These are phyloP conservation scores for Butorides virescens DNA, from an alignment of 2,113 vertebrate genomes.

Conservation along the genomic window DNA sequence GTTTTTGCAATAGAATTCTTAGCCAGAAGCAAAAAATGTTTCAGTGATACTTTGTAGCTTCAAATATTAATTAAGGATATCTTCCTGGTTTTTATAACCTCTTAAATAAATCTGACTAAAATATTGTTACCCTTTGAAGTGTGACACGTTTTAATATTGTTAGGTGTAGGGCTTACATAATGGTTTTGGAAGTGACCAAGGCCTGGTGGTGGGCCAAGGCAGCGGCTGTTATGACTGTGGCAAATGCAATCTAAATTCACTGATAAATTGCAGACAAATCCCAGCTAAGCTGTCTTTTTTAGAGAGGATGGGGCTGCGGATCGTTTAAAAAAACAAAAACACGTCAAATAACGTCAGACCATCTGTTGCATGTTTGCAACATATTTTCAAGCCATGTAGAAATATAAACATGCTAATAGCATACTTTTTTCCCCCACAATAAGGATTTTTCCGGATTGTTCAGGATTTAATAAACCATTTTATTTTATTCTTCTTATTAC, in stretches of 20 bases:
- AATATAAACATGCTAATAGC: constrained; percentile 61
- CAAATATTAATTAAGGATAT: not conserved
- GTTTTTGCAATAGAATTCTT: not conserved
- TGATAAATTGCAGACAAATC: constrained; percentile 78
- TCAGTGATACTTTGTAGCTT: not conserved
- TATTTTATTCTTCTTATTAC: constrained; percentile 31
- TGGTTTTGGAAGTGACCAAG: constrained; percentile 41
- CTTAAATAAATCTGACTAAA: constrained; percentile 5
- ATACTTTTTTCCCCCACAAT: not conserved
- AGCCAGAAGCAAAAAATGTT: not conserved
- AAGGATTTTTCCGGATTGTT: constrained; percentile 14
- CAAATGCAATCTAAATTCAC: constrained; percentile 69
- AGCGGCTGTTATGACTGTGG: constrained; percentile 49
- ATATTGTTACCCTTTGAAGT: constrained; percentile 24
- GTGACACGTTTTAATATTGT: constrained; percentile 20
- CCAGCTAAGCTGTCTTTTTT: constrained; percentile 79
- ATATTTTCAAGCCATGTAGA: constrained; percentile 58
- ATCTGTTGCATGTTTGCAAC: constrained; percentile 73
- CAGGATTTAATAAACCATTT: constrained; percentile 47
- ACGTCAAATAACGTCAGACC: constrained; percentile 71
- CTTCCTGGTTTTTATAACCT: not conserved
- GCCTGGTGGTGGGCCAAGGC: constrained; percentile 57
- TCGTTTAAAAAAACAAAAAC: constrained; percentile 43
- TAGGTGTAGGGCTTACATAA: constrained; percentile 61
- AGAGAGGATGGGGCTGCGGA: constrained; percentile 61